Conservation (phyloP, 2,888 invertebrate genomes). For the Andrena hattorfiana region DNA sequence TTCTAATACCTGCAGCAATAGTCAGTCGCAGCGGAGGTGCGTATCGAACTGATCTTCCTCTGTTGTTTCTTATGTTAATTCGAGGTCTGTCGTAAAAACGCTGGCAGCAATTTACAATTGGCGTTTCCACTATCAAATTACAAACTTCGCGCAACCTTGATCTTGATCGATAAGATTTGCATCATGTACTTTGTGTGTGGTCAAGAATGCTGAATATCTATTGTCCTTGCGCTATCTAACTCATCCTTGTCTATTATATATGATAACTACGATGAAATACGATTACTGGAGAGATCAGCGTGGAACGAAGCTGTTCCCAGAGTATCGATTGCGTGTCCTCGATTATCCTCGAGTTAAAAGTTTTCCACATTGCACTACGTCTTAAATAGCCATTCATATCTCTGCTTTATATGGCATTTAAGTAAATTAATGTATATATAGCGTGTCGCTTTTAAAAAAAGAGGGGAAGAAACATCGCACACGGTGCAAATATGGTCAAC, state of each 20-base stretch:
- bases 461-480: too few species aligned
- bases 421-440: neutral
- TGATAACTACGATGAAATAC: neutral
- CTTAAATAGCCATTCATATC: too few species aligned
- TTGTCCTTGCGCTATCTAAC: neutral
- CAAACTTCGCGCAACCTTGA: neutral
- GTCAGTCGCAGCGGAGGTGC: constrained; percentile 93
- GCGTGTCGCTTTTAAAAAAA: too few species aligned
- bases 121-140: constrained; percentile 25
- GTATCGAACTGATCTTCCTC: constrained; percentile 58
- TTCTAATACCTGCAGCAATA: constrained; percentile 93
- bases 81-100: neutral
- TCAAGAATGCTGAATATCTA: neutral
- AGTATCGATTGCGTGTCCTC: neutral
- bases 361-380: too few species aligned
- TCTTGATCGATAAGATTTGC: neutral
- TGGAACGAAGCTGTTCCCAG: neutral
- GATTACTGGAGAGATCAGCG: neutral
- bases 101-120: constrained; percentile 13
- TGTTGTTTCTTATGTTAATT: neutral
- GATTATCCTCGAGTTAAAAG: neutral
- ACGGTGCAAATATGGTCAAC: too few species aligned
- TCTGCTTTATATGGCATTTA: neutral
- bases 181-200: neutral
- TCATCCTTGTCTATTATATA: neutral